Base-by-base conservation (phyloP, 2,113 vertebrate species). In the Pachycephala philippinensis region DNA sequence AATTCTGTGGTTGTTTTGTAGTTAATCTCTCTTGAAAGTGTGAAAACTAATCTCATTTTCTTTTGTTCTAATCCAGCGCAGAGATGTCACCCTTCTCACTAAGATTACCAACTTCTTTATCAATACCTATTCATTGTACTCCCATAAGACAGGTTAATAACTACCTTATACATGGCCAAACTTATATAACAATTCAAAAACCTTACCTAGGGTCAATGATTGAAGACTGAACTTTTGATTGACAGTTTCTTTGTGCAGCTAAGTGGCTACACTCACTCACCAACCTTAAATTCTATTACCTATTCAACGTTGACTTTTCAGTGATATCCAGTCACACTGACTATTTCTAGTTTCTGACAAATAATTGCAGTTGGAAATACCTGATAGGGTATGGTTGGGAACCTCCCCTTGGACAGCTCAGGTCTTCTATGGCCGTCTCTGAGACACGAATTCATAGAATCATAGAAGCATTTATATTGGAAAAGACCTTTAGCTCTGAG, bases 61-160 rank as follows among this genome's bases (percentile, higher is more conserved):
- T 81, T 90, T 95, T 81, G 21, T 81, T 89, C 68, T 84, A 88
- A 84, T 66, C 23, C 60, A 70, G 35, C 49, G 57, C 31, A 66
- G 50, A 83, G 37, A 30, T 86, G 54, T 70, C 54, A 92, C 15
- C n/a, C 18, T 90, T 79, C 50, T 23, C 7, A 3, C 74, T 78
- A 81, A 70, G 47, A 89, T 75, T 80, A 65, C 9, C 47, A 69
- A 26, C 13, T 61, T 71, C 50, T 74, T 84, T 59, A 66, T 81
- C 33, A 92, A 22, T 65, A 83, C 33, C 16, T 63, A 11, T 81
- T 81, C 21, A 37, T n/a, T 74, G 9, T 59, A 31, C 33, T 93
- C 60, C 50, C 52, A 11, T 28, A 27, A 83, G 3, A 66, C 11
- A 63, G 47, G 30, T 75, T 39, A 66, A 33, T 50, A 81, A 74